These are phyloP conservation scores for Ceratotherium simum DNA, from an alignment of 2,113 vertebrate genomes.

Conservation along the genomic window DNA sequence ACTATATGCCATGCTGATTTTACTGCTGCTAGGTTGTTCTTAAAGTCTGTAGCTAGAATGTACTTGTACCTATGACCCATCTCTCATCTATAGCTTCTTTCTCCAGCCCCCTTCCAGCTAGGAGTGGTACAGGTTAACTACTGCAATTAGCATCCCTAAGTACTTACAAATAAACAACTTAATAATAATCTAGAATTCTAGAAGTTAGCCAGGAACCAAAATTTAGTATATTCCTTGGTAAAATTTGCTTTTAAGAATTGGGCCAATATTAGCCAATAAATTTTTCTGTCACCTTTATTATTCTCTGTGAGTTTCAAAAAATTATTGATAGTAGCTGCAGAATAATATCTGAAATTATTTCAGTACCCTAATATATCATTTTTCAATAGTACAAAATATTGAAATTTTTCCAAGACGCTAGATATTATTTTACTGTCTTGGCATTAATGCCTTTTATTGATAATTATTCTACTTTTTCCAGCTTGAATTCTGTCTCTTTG, in stretches of 20 bases:
- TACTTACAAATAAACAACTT: neutral
- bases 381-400: neutral
- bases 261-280: neutral
- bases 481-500: neutral
- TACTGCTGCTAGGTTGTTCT: neutral
- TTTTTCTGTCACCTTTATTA: conserved; percentile 8
- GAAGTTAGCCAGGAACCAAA: neutral
- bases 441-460: neutral
- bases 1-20: neutral
- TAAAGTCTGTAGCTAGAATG: neutral
- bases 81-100: neutral
- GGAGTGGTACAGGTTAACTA: neutral
- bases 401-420: neutral
- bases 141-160: neutral
- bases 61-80: neutral
- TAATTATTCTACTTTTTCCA: neutral
- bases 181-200: neutral
- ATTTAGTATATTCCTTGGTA: neutral
- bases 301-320: neutral
- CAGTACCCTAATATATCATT: neutral
- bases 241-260: neutral
- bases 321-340: neutral
- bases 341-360: neutral
- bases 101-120: neutral
- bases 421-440: neutral